Evolutionary conservation across 2,888 invertebrate species (phyloP).

Genomic region (Aleiodes testaceus): DNA sequence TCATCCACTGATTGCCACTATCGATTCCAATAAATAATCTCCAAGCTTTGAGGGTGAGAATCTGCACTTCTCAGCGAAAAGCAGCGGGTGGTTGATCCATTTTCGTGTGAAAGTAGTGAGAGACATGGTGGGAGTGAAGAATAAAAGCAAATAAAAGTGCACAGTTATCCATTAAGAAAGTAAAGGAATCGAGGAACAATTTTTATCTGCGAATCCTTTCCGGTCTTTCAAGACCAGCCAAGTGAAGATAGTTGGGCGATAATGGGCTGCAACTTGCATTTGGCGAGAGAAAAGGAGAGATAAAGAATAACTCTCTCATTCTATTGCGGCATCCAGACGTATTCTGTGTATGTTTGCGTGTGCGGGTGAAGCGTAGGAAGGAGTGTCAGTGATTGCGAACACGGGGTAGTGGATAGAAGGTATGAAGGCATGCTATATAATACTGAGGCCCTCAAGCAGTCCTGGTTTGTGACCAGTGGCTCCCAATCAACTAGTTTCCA

Average conservation of each 20-base stretch:
- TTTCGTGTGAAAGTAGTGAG: neutral
- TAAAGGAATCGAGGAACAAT: conserved; percentile 21
- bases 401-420: conserved; percentile 12
- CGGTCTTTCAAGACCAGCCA: conserved; percentile 54
- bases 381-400: conserved; percentile 39
- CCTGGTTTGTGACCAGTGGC: conserved; percentile 55
- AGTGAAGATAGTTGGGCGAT: conserved; percentile 54
- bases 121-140: neutral
- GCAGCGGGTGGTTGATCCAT: conserved; percentile 24
- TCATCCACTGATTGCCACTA: conserved; percentile 15
- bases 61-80: conserved; percentile 6
- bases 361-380: conserved; percentile 41
- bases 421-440: conserved; percentile 7
- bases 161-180: conserved; percentile 23
- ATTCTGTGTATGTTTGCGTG: conserved; percentile 43
- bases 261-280: conserved; percentile 53
- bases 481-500: conserved; percentile 50
- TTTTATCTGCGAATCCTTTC: conserved; percentile 41
- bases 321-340: conserved; percentile 37
- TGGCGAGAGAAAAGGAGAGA: conserved; percentile 3
- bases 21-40: conserved; percentile 17
- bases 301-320: neutral
- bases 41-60: conserved; percentile 10
- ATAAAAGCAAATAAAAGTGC: conserved; percentile 1
- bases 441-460: conserved; percentile 22